phyloP scores from a whole-genome alignment of 1,140 invertebrate species.

The Chelonus insularis region DNA sequence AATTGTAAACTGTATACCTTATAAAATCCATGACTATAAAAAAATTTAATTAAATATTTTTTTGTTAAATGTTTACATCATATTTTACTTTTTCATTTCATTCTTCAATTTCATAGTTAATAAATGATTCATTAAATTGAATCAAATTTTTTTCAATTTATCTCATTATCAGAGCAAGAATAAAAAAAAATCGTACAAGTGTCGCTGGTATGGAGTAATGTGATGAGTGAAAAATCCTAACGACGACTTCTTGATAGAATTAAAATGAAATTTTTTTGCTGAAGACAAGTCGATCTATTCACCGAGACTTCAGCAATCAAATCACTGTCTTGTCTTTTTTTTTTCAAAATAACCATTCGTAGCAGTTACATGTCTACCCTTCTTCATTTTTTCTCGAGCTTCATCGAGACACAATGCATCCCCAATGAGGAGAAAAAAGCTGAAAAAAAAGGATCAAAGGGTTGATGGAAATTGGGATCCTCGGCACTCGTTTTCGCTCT shows the following conservation, averaged over 20 bases:
- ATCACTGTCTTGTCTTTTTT: background rate
- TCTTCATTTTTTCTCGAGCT: background rate
- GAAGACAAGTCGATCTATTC: background rate
- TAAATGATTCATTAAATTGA: too few relatives aligned
- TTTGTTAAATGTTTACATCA: too few relatives aligned
- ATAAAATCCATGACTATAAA: too few relatives aligned
- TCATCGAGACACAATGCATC: slow-evolving; percentile 20
- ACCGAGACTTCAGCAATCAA: background rate
- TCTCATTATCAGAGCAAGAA: too few relatives aligned
- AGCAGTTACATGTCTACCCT: background rate
- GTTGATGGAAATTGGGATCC: slow-evolving; percentile 21
- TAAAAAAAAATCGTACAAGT: background rate
- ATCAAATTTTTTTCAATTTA: too few relatives aligned
- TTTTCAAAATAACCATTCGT: background rate
- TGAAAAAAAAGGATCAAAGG: slow-evolving; percentile 18
- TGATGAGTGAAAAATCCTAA: too few relatives aligned
- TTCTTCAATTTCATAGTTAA: too few relatives aligned
- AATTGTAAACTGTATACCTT: too few relatives aligned
- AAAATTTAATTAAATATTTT: too few relatives aligned
- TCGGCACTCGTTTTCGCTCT: slow-evolving; percentile 13
- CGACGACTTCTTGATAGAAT: background rate
- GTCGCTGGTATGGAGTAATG: too few relatives aligned
- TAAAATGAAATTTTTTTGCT: background rate
- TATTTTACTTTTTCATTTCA: too few relatives aligned
- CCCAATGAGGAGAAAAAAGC: slow-evolving; percentile 8